Conservation (phyloP, 2,113 vertebrate species). For the Arenaria interpres region DNA sequence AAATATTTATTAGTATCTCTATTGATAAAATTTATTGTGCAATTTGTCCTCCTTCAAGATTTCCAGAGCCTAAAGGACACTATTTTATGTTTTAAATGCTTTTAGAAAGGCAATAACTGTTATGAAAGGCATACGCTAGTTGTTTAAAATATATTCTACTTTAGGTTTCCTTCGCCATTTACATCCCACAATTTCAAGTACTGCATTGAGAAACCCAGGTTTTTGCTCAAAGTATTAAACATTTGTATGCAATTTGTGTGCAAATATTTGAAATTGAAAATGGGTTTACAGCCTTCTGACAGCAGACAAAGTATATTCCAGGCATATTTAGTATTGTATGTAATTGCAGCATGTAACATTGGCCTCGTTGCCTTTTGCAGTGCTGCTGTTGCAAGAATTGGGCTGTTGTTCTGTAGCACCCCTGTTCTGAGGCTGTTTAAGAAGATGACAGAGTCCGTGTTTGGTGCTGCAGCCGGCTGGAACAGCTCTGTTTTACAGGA, state of each 20-base stretch:
- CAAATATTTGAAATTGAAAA: background rate
- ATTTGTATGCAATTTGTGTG: background rate
- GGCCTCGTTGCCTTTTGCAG: constrained; percentile 58
- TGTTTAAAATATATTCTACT: background rate
- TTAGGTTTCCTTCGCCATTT: background rate
- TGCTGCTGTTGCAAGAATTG: constrained; percentile 72
- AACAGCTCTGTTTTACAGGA: constrained; percentile 74
- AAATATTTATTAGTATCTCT: background rate
- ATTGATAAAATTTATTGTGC: background rate
- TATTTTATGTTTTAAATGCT: background rate
- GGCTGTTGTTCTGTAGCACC: constrained; percentile 68
- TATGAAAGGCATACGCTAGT: background rate
- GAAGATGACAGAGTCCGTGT: constrained; percentile 72
- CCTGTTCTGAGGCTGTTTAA: constrained; percentile 74
- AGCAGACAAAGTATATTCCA: background rate
- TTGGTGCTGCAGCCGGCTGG: constrained; percentile 73
- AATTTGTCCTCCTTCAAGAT: background rate
- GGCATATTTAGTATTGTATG: background rate
- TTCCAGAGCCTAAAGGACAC: background rate
- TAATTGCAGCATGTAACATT: background rate
- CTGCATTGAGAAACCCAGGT: background rate
- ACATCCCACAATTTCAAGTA: background rate
- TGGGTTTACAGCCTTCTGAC: background rate
- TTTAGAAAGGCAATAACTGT: background rate
- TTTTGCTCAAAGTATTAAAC: background rate